Evolutionary conservation across 2,797 vertebrate species (phyloP), one percentile per base, ranked within the genome.

Genomic region (Botia kubotai): DNA sequence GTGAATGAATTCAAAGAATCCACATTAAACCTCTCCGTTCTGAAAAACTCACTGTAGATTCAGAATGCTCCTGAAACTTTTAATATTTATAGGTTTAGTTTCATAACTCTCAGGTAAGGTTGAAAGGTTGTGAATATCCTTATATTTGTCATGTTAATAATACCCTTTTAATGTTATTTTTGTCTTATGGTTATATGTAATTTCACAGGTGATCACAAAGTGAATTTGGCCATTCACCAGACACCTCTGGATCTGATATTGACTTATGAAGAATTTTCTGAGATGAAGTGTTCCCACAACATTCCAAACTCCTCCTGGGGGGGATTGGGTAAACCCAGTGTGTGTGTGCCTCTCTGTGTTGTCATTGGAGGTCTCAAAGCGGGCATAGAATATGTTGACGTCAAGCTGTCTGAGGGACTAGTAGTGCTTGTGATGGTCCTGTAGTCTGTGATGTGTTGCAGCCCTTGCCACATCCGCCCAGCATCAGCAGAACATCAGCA

Each of bases 241-340:
- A 73, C n/a, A 2, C 84, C 86, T 50, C 2, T 5, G 2, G 1
- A 67, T 55, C 50, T 77, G 26, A 48, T 85, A 36, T 75, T 50
- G 23, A 77, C 21, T 8, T 1, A 69, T 6, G 80, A 79, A 73
- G 29, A 83, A 29, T 29, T 62, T 57, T 53, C 23, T 36, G 58
- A 75, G 57, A 76, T 87, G 2, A 62, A 58, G 1, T 88, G 85
- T 50, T 77, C 17, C 50, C 84, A 86, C 19, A 71, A 62, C 23
- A 66, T 58, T 4, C 57, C 57, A 58, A 58, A 58, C 57, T 58
- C n/a, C n/a, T n/a, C n/a, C n/a, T n/a, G n/a, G n/a, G n/a, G n/a
- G n/a, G n/a, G n/a, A n/a, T n/a, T n/a, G n/a, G n/a, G n/a, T n/a
- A n/a, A n/a, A n/a, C n/a, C n/a, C n/a, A n/a, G n/a, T n/a, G n/a